A percentile compares a stretch with the other conserved stretches of the same genome.
phyloP scores from a whole-genome alignment of 1,140 invertebrate genomes.

The Dermatophagoides farinae region DNA sequence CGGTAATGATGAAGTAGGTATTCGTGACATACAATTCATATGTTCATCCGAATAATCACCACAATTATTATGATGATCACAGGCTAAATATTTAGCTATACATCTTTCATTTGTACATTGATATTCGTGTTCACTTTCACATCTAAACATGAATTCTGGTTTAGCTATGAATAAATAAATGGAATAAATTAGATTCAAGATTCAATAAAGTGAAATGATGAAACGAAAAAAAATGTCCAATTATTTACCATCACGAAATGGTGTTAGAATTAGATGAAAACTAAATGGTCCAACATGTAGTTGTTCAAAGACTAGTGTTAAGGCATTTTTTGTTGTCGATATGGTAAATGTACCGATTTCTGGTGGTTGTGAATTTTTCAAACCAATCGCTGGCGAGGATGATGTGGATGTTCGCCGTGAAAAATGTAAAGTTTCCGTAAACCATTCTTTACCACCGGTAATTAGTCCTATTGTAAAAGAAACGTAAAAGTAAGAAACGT shows the following conservation, averaged over 20 bases:
- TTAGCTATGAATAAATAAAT: background rate
- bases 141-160: background rate
- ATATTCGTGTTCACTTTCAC: background rate
- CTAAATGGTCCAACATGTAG: background rate
- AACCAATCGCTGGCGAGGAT: background rate
- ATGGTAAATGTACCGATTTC: background rate
- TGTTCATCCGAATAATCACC: background rate
- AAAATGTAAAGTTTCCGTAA: conserved; percentile 3
- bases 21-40: background rate
- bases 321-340: background rate
- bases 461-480: background rate
- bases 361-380: background rate
- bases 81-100: background rate
- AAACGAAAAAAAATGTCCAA: background rate
- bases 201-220: background rate
- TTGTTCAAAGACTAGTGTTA: conserved; percentile 3
- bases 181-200: background rate
- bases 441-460: conserved; percentile 2
- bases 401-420: background rate
- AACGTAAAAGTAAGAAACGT: too few species aligned
- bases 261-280: conserved; percentile 2
- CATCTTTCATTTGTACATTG: conserved; percentile 4
- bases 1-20: background rate
- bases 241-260: background rate
- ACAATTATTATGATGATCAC: conserved; percentile 9